Percentiles rank a stretch among this genome's conserved stretches.
These are phyloP conservation scores for Muschampia plurimacula DNA, from an alignment of 2,888 invertebrate genomes.

Conservation along the genomic window DNA sequence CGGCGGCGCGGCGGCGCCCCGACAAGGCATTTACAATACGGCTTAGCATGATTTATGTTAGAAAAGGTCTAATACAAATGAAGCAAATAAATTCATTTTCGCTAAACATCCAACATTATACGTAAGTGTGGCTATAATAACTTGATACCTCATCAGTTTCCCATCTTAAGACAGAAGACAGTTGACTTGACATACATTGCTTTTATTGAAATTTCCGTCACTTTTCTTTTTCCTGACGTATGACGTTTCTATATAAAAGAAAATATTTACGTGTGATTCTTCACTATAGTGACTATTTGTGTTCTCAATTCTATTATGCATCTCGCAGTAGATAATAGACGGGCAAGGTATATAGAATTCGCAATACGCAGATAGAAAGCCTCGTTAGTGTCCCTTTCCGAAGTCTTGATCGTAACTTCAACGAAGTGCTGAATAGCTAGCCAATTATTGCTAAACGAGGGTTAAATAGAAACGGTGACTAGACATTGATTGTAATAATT, in stretches of 20 bases:
- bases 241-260: neutral
- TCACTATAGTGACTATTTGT: no score
- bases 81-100: slow-evolving; percentile 16
- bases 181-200: no score
- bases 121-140: neutral
- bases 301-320: neutral
- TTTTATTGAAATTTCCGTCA: neutral
- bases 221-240: neutral
- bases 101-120: neutral
- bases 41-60: slow-evolving; percentile 31
- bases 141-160: neutral
- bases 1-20: slow-evolving; percentile 59
- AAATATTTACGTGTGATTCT: neutral
- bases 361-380: slow-evolving; percentile 32
- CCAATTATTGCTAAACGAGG: slow-evolving; percentile 29
- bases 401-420: slow-evolving; percentile 31
- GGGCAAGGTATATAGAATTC: slow-evolving; percentile 30
- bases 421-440: slow-evolving; percentile 28
- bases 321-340: slow-evolving; percentile 12
- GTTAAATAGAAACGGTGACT: slow-evolving; percentile 25
- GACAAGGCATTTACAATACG: slow-evolving; percentile 30
- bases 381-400: slow-evolving; percentile 33
- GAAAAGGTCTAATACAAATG: slow-evolving; percentile 20
- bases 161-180: neutral
- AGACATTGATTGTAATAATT: slow-evolving; percentile 13